phyloP scores from a whole-genome alignment of 2,797 vertebrate genomes.

The Momotus momota region DNA sequence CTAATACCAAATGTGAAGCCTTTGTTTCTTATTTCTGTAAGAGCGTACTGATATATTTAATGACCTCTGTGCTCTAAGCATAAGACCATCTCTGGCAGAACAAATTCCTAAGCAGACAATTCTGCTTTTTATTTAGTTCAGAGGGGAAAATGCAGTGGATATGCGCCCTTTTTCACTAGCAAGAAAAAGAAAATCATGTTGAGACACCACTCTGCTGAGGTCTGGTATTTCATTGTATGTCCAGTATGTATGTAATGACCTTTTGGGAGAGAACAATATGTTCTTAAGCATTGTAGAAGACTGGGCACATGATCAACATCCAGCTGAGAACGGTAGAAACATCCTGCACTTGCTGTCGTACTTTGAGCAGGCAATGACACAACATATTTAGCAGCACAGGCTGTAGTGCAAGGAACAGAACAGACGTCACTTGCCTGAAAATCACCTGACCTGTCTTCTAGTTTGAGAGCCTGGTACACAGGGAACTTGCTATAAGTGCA shows the following conservation, averaged over 20 bases:
- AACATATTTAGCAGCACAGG: background rate
- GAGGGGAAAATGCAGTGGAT: background rate
- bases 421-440: background rate
- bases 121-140: conserved; percentile 14
- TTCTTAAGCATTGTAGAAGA: background rate
- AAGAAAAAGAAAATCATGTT: background rate
- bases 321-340: background rate
- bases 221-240: background rate
- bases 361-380: background rate
- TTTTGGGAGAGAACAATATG: background rate
- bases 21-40: background rate
- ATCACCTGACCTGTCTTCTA: background rate
- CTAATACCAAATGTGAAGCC: background rate
- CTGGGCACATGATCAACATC: background rate
- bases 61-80: background rate
- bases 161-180: background rate
- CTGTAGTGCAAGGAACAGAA: background rate
- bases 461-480: background rate
- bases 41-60: background rate
- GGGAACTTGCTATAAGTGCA: background rate
- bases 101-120: background rate
- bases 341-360: background rate
- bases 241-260: background rate
- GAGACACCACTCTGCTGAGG: background rate
- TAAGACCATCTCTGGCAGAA: background rate